Conservation (phyloP, 2,888 invertebrate genomes). For the Yponomeuta malinellus region DNA sequence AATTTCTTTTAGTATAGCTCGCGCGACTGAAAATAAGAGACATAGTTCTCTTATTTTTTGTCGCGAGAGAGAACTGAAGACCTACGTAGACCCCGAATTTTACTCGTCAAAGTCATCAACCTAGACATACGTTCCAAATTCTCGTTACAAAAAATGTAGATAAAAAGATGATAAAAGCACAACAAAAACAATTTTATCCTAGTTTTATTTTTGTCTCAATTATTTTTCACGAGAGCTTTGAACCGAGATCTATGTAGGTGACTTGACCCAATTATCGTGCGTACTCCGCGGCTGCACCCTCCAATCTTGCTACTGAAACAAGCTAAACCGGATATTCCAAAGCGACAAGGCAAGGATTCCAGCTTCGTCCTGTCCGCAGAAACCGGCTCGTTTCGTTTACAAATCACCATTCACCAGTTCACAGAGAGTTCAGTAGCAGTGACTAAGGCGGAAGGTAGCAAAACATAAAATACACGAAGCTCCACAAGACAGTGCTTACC, state of each 20-base stretch:
- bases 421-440: constrained; percentile 15
- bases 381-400: constrained; percentile 40
- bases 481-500: constrained; percentile 32
- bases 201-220: neutral
- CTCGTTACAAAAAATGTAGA: no score
- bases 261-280: constrained; percentile 11
- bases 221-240: neutral
- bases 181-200: neutral
- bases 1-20: no score
- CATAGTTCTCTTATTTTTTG: no score
- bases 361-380: constrained; percentile 25
- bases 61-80: no score
- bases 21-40: no score
- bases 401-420: constrained; percentile 28
- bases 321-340: constrained; percentile 38
- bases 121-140: no score
- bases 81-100: no score
- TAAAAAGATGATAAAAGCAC: no score
- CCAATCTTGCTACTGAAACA: constrained; percentile 1
- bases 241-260: neutral
- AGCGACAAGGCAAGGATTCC: constrained; percentile 26
- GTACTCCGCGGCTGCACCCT: neutral
- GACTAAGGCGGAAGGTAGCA: constrained; percentile 27
- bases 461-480: constrained; percentile 33
- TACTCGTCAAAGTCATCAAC: no score